phyloP scores from a whole-genome alignment of 2,888 invertebrate species.

The Drosophila cyrtoloma region DNA sequence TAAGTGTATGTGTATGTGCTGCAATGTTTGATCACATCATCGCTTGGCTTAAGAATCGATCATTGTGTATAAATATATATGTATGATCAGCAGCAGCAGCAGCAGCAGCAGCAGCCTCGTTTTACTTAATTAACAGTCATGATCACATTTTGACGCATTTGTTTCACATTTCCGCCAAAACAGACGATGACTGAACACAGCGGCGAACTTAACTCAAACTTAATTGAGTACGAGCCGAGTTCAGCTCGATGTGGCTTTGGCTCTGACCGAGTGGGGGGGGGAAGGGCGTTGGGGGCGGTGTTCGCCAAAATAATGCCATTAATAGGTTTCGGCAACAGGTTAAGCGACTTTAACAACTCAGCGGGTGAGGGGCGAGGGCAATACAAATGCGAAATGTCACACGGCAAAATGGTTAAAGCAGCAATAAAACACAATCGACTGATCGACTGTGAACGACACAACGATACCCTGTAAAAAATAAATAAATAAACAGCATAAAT shows the following conservation, averaged over 20 bases:
- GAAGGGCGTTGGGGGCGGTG: constrained; percentile 3
- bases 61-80: neutral
- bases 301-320: constrained; percentile 43
- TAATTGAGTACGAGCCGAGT: constrained; percentile 33
- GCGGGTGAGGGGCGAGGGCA: constrained; percentile 11
- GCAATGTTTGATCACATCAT: constrained; percentile 38
- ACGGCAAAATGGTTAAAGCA: constrained; percentile 38
- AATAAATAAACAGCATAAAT: neutral
- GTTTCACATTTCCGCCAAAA: constrained; percentile 52
- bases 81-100: constrained; percentile 4
- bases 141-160: constrained; percentile 52
- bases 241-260: constrained; percentile 1
- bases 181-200: constrained; percentile 13
- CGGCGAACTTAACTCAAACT: constrained; percentile 12
- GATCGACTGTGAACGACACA: neutral
- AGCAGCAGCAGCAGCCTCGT: constrained; percentile 32
- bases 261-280: neutral
- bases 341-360: constrained; percentile 39
- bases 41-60: constrained; percentile 19
- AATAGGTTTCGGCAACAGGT: constrained; percentile 63
- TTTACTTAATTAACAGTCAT: constrained; percentile 56
- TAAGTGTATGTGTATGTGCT: too few relatives aligned
- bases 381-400: constrained; percentile 54
- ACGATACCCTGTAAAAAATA: constrained; percentile 4
- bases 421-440: constrained; percentile 17